These are phyloP conservation scores for Himalopsyche anomala DNA, from an alignment of 2,888 invertebrate species.

Conservation along the genomic window DNA sequence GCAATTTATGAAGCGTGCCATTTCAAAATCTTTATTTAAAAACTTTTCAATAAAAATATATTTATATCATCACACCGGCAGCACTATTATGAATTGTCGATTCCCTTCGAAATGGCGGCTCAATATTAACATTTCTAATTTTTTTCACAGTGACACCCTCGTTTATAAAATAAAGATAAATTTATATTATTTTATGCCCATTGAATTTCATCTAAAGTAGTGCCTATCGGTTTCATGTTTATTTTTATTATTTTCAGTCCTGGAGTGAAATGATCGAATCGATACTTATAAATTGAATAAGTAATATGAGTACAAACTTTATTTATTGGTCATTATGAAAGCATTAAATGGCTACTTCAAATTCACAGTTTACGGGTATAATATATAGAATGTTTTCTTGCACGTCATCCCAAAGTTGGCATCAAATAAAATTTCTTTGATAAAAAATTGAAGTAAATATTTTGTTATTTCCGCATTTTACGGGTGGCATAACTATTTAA, in stretches of 20 bases:
- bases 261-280: neutral
- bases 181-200: too few relatives aligned
- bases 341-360: neutral
- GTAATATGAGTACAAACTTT: conserved; percentile 23
- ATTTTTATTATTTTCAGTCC: conserved; percentile 24
- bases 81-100: conserved; percentile 1
- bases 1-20: conserved; percentile 27
- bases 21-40: conserved; percentile 24
- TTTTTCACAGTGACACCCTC: too few relatives aligned
- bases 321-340: conserved; percentile 34
- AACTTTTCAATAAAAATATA: conserved; percentile 38
- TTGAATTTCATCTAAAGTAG: too few relatives aligned
- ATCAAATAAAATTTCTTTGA: neutral
- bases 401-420: neutral
- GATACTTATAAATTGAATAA: neutral
- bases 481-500: neutral
- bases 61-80: conserved; percentile 31
- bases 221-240: neutral
- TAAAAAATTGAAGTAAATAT: conserved; percentile 8
- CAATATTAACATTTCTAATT: neutral
- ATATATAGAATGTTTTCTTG: neutral
- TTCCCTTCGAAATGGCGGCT: neutral
- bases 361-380: neutral
- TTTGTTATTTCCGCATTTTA: neutral
- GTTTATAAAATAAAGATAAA: too few relatives aligned